phyloP scores from a whole-genome alignment of 2,888 invertebrate species.

The Synanthedon vespiformis region DNA sequence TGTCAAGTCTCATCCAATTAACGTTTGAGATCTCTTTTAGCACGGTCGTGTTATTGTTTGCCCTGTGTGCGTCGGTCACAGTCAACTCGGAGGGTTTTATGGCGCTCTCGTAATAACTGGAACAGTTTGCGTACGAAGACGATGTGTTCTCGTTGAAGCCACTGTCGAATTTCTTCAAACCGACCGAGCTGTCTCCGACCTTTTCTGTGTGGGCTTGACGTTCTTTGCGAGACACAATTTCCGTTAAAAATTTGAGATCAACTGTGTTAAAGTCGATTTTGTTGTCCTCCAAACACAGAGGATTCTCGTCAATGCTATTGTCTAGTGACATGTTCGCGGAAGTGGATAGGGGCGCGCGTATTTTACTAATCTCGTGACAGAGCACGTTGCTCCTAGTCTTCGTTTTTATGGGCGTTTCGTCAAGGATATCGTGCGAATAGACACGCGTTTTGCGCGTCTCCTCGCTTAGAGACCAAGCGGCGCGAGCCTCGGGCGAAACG shows the following conservation, averaged over 20 bases:
- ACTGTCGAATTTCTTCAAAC: conserved; percentile 54
- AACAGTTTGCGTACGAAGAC: conserved; percentile 50
- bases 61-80: conserved; percentile 36
- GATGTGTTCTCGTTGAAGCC: conserved; percentile 60
- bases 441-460: too few species aligned
- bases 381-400: conserved; percentile 34
- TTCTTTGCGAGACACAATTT: conserved; percentile 41
- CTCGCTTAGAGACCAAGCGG: neutral
- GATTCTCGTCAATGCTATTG: conserved; percentile 50
- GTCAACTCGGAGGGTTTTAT: conserved; percentile 64
- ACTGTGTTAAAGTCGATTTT: conserved; percentile 58
- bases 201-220: conserved; percentile 32
- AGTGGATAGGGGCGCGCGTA: conserved; percentile 34
- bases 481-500: neutral
- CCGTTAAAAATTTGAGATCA: conserved; percentile 63
- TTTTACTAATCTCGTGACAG: conserved; percentile 56
- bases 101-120: conserved; percentile 64
- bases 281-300: conserved; percentile 45
- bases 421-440: conserved; percentile 19
- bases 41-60: conserved; percentile 28
- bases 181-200: conserved; percentile 33
- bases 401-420: conserved; percentile 47
- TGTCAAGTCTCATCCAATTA: conserved; percentile 60
- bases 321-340: conserved; percentile 55
- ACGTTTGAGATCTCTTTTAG: conserved; percentile 58